Evolutionary conservation across 2,113 vertebrate genomes (phyloP).

Genomic region (Mionectes macconnelli): DNA sequence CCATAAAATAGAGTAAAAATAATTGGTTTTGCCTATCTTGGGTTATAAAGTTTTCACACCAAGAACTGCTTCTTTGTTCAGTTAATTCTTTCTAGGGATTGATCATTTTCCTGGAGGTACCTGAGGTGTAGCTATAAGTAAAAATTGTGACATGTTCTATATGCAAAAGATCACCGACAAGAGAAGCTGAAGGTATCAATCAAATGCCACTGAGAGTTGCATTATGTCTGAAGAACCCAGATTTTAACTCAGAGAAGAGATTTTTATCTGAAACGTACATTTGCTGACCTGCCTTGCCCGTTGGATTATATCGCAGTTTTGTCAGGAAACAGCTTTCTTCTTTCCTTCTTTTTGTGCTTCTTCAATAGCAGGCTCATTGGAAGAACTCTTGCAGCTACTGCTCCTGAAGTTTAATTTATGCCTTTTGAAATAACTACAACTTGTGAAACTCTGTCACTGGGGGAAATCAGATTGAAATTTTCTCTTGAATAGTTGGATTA

Average conservation of each 20-base stretch:
- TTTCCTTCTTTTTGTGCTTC: conserved; percentile 45
- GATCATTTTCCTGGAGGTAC: background rate
- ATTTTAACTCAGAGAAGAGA: background rate
- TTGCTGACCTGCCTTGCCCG: conserved; percentile 15
- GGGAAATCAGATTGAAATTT: conserved; percentile 51
- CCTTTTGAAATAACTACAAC: conserved; percentile 45
- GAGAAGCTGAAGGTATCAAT: background rate
- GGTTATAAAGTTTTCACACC: background rate
- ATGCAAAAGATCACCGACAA: background rate
- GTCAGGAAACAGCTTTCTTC: conserved; percentile 25
- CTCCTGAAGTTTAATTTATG: conserved; percentile 59
- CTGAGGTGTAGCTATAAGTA: background rate
- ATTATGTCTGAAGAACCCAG: background rate
- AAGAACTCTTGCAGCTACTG: conserved; percentile 40
- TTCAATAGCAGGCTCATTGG: conserved; percentile 8
- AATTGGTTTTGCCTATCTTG: background rate
- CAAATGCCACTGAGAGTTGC: background rate
- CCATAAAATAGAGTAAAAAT: background rate
- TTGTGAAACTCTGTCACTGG: conserved; percentile 45
- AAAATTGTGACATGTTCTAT: background rate
- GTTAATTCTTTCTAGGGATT: background rate
- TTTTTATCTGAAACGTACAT: conserved; percentile 31
- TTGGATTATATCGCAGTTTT: conserved; percentile 43
- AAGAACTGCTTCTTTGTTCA: background rate
- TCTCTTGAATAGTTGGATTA: conserved; percentile 60